Conservation (phyloP, 2,113 vertebrate species). For the Jacana jacana region DNA sequence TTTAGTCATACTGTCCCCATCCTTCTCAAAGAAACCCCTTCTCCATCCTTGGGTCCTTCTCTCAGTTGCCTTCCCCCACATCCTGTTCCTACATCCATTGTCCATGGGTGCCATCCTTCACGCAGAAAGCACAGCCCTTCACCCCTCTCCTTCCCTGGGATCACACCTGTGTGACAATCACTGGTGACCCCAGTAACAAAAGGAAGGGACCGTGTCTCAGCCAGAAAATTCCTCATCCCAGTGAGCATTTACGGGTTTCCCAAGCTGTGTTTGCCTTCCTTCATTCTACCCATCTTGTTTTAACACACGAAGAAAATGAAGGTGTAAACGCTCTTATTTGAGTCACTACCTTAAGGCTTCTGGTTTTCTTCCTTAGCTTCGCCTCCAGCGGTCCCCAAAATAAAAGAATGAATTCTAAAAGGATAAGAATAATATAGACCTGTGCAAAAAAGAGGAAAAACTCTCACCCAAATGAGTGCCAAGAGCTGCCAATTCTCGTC, state of each 20-base stretch:
- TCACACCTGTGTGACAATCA: not conserved
- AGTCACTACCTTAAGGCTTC: conserved; percentile 53
- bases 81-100: not conserved
- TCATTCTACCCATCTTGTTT: not conserved
- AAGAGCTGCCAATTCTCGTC: conserved; percentile 36
- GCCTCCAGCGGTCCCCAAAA: not conserved
- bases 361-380: conserved; percentile 20
- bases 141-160: not conserved
- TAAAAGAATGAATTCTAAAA: conserved; percentile 9
- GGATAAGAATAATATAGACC: conserved; percentile 38
- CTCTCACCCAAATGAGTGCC: not conserved
- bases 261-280: not conserved
- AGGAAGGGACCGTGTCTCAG: not conserved
- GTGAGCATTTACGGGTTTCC: not conserved
- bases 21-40: not conserved
- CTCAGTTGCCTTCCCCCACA: not conserved
- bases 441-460: not conserved
- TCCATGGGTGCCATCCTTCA: not conserved
- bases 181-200: rapidly evolving
- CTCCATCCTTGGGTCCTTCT: not conserved
- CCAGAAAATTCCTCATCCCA: rapidly evolving
- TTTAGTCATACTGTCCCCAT: not conserved
- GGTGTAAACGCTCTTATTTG: conserved; percentile 5
- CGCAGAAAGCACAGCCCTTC: not conserved
- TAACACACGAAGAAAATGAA: conserved; percentile 2